Conservation (phyloP, 2,113 vertebrate species). For the Coracopsis vasa region DNA sequence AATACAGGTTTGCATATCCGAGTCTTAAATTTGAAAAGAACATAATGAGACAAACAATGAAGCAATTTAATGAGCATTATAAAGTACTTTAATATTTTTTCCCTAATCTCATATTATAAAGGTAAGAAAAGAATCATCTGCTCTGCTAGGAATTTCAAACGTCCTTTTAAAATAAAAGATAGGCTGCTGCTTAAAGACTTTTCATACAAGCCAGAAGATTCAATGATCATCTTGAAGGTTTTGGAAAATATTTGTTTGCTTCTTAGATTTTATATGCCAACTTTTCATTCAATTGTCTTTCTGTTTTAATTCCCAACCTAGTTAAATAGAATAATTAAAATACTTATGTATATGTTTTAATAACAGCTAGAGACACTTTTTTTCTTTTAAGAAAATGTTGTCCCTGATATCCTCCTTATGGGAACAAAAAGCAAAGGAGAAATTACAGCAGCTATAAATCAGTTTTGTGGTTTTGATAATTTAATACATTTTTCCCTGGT, state of each 20-base stretch:
- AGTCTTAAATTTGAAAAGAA: neutral
- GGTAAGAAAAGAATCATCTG: neutral
- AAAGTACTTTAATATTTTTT: neutral
- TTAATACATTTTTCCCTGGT: slow-evolving; percentile 65
- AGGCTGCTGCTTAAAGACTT: neutral
- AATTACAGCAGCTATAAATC: slow-evolving; percentile 58
- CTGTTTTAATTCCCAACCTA: neutral
- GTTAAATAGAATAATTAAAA: neutral
- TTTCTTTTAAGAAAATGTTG: neutral
- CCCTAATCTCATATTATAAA: neutral
- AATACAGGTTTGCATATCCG: neutral
- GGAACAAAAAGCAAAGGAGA: slow-evolving; percentile 34
- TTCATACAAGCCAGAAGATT: neutral
- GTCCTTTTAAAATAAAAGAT: neutral
- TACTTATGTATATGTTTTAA: neutral
- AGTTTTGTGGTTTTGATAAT: slow-evolving; percentile 60
- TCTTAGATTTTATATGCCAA: neutral
- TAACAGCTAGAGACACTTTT: neutral
- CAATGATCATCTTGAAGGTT: neutral
- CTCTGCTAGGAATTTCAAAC: slow-evolving; percentile 2
- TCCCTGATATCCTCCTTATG: slow-evolving; percentile 29
- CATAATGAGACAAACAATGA: neutral
- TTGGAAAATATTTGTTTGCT: neutral
- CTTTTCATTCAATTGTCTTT: neutral
- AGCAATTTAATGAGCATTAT: neutral